Base-by-base conservation (phyloP, 1,140 invertebrate species). In the Berghia stephanieae region DNA sequence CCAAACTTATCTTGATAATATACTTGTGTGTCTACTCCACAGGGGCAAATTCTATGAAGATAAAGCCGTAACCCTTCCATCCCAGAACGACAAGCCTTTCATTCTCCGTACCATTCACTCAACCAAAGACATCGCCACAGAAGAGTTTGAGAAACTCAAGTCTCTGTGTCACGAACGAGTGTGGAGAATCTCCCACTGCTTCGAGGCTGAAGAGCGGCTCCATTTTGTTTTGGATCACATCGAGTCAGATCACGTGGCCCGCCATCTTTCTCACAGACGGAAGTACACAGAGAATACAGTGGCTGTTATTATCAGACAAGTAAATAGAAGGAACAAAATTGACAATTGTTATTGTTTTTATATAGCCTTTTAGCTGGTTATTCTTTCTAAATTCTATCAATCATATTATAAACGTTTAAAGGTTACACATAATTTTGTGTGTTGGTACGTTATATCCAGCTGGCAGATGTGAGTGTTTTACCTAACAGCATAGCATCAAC, bases 251-350 rank as follows among this genome's bases (percentile, higher is more conserved):
- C 95, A 98, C 85, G 92, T 98, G 49, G 88, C 98, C 0, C 95
- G 95, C 0, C 97, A 96, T 84, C 91, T 98, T 21, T 93, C 95
- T 1, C 94, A 93, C 79, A 92, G 93, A 70, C 94, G 96, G 83
- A 94, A 96, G 80, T 99, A 98, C 87, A 93, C 93, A 0, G 97
- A 98, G 89, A 95, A 97, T 86, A 94, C 93, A 87, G 95, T 98
- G 0, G 93, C 95, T 1, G 93, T 92, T 0, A 93, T 97, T 13
- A 91, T 98, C 10, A 92, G 92, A 6, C 96, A 96, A 89, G 79
- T 80, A 40, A 27, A n/a, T n/a, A n/a, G n/a, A n/a, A n/a, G n/a
- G n/a, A n/a, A n/a, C n/a, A n/a, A n/a, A n/a, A n/a, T n/a, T n/a
- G n/a, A n/a, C n/a, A n/a, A n/a, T n/a, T n/a, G n/a, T n/a, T n/a